Conservation (phyloP, 2,797 vertebrate species). For the Scleropages formosus region DNA sequence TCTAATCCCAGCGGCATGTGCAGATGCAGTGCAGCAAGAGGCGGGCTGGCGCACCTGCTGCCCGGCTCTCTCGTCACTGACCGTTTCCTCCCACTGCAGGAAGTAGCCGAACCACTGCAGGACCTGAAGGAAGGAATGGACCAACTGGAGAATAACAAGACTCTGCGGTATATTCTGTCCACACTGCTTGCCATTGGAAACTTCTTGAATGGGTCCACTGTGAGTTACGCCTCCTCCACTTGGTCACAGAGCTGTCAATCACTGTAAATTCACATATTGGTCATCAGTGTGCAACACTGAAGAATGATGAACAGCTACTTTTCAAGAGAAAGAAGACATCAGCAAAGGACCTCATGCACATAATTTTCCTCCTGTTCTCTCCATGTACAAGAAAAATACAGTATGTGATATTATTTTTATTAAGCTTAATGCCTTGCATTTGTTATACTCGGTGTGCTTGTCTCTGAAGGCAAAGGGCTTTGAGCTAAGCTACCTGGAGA, state of each 20-base stretch:
- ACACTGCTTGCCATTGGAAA: constrained; percentile 93
- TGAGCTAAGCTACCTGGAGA: constrained; percentile 96
- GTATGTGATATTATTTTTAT: not conserved
- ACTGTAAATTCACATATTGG: not conserved
- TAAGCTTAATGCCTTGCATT: not conserved
- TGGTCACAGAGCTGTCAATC: not conserved
- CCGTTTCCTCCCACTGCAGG: constrained; percentile 62
- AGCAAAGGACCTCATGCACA: not conserved
- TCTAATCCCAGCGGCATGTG: not conserved
- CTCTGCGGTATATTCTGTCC: constrained; percentile 87
- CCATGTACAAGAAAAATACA: not conserved
- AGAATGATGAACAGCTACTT: not conserved
- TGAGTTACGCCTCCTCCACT: constrained; percentile 67
- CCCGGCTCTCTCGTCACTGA: constrained; percentile 28
- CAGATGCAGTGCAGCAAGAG: not conserved
- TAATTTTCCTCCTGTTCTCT: not conserved
- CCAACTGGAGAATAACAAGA: constrained; percentile 94
- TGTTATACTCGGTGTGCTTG: not conserved
- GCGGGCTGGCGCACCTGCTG: constrained; percentile 16
- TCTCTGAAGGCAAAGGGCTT: constrained; percentile 88
- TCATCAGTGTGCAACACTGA: not conserved
- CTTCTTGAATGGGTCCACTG: constrained; percentile 94
- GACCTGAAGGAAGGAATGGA: constrained; percentile 98
- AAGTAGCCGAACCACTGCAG: constrained; percentile 93
- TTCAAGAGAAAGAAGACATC: not conserved